Conservation (phyloP, 2,888 invertebrate species). For the Brachylomia viminalis region DNA sequence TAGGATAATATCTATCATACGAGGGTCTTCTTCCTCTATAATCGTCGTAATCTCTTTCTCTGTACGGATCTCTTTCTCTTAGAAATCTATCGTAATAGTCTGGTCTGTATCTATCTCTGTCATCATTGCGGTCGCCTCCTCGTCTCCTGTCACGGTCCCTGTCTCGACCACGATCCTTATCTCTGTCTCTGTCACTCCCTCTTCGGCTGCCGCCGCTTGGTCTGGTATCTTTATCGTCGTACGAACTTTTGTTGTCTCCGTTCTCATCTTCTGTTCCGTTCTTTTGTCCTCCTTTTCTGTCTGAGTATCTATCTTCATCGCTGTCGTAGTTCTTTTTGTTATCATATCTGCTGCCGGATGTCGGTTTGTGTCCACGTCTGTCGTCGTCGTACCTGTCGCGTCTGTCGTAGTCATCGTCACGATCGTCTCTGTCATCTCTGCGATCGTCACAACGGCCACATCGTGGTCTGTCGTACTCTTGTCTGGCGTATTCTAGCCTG, state of each 20-base stretch:
- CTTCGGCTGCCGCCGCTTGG: slow-evolving; percentile 75
- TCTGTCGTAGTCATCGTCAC: slow-evolving; percentile 76
- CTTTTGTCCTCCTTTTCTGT: slow-evolving; percentile 74
- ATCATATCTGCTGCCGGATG: slow-evolving; percentile 82
- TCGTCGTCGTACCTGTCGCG: slow-evolving; percentile 71
- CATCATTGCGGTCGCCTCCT: slow-evolving; percentile 76
- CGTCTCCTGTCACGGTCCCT: slow-evolving; percentile 69
- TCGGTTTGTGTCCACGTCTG: slow-evolving; percentile 79
- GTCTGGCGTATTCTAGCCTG: slow-evolving; percentile 72
- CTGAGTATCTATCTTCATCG: slow-evolving; percentile 78
- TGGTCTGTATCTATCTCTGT: slow-evolving; percentile 85
- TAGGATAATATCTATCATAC: slow-evolving; percentile 79
- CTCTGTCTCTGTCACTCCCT: slow-evolving; percentile 77
- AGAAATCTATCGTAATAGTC: slow-evolving; percentile 86
- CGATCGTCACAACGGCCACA: slow-evolving; percentile 81
- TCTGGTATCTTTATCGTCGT: slow-evolving; percentile 77
- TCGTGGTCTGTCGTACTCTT: slow-evolving; percentile 76
- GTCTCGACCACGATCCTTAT: slow-evolving; percentile 77
- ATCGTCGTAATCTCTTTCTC: slow-evolving; percentile 82
- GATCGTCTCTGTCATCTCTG: slow-evolving; percentile 71
- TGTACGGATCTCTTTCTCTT: slow-evolving; percentile 84
- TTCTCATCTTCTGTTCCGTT: slow-evolving; percentile 83
- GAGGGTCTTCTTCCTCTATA: slow-evolving; percentile 80
- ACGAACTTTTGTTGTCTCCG: slow-evolving; percentile 77
- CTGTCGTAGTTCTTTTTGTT: slow-evolving; percentile 74